Evolutionary conservation across 2,888 invertebrate genomes (phyloP).

Genomic region (Clepsis dumicolana): DNA sequence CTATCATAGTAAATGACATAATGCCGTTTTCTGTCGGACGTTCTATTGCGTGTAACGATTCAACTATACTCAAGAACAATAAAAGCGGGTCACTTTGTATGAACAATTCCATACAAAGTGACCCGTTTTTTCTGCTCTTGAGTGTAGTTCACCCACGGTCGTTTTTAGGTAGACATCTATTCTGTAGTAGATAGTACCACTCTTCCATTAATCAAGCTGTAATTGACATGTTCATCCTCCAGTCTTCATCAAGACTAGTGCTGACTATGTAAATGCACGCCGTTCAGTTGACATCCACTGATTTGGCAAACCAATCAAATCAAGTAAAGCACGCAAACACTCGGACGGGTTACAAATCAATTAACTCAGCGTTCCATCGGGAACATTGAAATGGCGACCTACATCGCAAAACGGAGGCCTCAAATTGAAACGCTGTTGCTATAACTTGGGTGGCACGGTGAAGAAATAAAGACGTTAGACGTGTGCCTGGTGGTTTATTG

Average conservation of each 20-base stretch:
- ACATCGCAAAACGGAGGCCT: constrained; percentile 6
- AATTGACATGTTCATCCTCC: constrained; percentile 29
- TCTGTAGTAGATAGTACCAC: background rate
- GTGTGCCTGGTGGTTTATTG: background rate
- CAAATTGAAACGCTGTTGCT: background rate
- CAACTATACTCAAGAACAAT: too few relatives aligned
- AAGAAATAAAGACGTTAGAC: constrained; percentile 2
- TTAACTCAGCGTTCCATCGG: constrained; percentile 16
- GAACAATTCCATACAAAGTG: too few relatives aligned
- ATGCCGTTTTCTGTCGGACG: too few relatives aligned
- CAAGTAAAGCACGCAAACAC: constrained; percentile 42
- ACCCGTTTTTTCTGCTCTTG: too few relatives aligned
- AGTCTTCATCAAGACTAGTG: constrained; percentile 28
- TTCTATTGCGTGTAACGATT: too few relatives aligned
- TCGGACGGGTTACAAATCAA: constrained; percentile 41
- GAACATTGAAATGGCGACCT: background rate
- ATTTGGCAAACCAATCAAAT: constrained; percentile 43
- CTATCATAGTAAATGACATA: too few relatives aligned
- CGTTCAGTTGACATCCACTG: constrained; percentile 41
- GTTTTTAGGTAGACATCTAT: background rate
- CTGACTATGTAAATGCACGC: constrained; percentile 36
- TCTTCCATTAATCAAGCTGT: constrained; percentile 14
- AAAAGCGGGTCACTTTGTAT: too few relatives aligned
- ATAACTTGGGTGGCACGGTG: background rate
- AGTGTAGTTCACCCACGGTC: too few relatives aligned